These are phyloP conservation scores for Heliconius aoede DNA, from an alignment of 2,888 invertebrate genomes.

Conservation along the genomic window DNA sequence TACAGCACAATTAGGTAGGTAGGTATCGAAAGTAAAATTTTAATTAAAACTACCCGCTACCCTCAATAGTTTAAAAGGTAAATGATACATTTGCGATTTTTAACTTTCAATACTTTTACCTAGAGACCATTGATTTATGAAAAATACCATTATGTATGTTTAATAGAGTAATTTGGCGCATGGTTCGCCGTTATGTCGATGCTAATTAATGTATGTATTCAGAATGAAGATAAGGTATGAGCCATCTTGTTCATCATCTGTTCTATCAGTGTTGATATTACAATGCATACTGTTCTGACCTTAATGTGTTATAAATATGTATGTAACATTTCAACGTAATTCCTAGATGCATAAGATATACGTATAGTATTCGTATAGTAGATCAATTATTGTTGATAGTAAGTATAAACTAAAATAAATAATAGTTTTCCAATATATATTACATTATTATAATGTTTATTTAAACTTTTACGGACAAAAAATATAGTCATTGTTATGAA, in stretches of 20 bases:
- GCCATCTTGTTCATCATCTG: slow-evolving; percentile 1
- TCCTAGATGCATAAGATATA: background rate
- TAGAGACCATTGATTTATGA: background rate
- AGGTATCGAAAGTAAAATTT: no score
- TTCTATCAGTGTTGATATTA: slow-evolving; percentile 13
- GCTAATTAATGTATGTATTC: slow-evolving; percentile 9
- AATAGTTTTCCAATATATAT: no score
- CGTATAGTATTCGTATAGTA: background rate
- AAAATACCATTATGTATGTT: background rate
- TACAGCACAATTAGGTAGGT: no score
- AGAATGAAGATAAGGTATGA: background rate
- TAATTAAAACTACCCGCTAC: no score
- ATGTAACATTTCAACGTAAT: background rate
- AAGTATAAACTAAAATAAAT: no score
- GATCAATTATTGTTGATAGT: background rate
- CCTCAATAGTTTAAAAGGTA: no score
- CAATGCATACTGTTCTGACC: background rate
- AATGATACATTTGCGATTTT: no score
- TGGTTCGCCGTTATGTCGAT: background rate
- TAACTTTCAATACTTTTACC: no score
- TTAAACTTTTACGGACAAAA: background rate
- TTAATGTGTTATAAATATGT: background rate
- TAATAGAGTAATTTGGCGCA: slow-evolving; percentile 2
- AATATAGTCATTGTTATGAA: background rate
- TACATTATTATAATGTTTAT: no score